Conservation (phyloP, 1,140 invertebrate species). For the Grapholita molesta region DNA sequence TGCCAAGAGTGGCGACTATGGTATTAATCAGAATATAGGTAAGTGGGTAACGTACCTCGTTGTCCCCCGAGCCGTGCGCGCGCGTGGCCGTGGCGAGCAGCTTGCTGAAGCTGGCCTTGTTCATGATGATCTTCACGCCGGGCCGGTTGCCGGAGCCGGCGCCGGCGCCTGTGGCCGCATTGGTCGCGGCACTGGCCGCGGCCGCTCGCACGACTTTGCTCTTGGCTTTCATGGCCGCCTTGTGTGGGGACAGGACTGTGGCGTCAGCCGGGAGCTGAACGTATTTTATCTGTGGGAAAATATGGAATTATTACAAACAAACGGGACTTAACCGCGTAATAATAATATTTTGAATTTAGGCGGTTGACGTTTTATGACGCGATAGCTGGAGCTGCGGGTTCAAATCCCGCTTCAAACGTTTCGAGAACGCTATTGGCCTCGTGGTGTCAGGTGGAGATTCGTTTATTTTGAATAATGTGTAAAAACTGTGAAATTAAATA, state of each 20-base stretch:
- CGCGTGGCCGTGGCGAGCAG: not conserved
- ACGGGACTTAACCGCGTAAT: too few relatives aligned
- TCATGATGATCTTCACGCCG: slow-evolving; percentile 14
- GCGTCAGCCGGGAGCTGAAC: slow-evolving; percentile 76
- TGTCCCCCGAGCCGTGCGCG: not conserved
- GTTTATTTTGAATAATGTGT: too few relatives aligned
- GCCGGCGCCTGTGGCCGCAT: not conserved
- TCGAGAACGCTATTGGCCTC: too few relatives aligned
- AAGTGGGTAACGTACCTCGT: not conserved
- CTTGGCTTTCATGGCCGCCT: not conserved
- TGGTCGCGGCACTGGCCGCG: not conserved
- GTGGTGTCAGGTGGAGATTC: too few relatives aligned
- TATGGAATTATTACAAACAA: too few relatives aligned
- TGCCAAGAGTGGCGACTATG: too few relatives aligned
- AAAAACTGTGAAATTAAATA: too few relatives aligned
- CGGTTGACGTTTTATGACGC: too few relatives aligned
- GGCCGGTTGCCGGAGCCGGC: not conserved
- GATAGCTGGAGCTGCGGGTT: too few relatives aligned
- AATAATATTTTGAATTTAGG: too few relatives aligned
- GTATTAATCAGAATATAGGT: not conserved
- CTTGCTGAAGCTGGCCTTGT: slow-evolving; percentile 8
- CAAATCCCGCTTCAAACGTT: too few relatives aligned
- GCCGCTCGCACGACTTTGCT: not conserved
- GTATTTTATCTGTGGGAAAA: not conserved
- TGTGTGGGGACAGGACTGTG: slow-evolving; percentile 50